These are phyloP conservation scores for Drosophila quasianomalipes DNA, from an alignment of 2,888 invertebrate species.

Conservation along the genomic window DNA sequence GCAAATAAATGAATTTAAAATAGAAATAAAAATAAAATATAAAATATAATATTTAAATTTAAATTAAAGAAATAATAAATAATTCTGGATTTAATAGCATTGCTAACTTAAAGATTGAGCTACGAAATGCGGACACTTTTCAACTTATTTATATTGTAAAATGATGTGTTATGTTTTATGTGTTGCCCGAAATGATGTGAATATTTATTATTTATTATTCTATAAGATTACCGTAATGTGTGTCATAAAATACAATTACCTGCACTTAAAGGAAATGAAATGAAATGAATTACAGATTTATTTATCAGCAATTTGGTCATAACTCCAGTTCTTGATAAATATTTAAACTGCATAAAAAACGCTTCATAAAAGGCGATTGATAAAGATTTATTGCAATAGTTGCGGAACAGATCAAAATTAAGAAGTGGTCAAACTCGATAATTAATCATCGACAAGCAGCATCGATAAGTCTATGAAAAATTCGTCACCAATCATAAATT, in stretches of 20 bases:
- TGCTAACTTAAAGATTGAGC: neutral
- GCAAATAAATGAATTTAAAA: neutral
- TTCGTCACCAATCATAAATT: constrained; percentile 4
- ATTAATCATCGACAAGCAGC: neutral
- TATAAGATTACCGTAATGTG: neutral
- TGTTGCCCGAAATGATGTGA: no score
- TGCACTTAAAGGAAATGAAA: neutral
- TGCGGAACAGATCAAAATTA: neutral
- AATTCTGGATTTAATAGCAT: neutral
- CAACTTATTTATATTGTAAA: neutral
- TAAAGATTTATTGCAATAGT: neutral
- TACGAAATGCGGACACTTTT: neutral
- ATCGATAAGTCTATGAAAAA: no score
- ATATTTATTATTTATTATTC: no score
- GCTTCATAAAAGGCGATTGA: neutral
- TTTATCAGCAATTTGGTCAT: neutral
- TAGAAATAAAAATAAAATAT: neutral
- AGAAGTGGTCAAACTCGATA: neutral
- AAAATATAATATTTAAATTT: neutral
- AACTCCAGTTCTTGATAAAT: neutral
- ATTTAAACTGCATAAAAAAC: neutral
- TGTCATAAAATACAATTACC: neutral
- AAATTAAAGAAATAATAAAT: neutral
- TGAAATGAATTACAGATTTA: neutral
- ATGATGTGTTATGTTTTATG: neutral